Base-by-base conservation (phyloP, 1,140 invertebrate genomes). In the Cylas formicarius region DNA sequence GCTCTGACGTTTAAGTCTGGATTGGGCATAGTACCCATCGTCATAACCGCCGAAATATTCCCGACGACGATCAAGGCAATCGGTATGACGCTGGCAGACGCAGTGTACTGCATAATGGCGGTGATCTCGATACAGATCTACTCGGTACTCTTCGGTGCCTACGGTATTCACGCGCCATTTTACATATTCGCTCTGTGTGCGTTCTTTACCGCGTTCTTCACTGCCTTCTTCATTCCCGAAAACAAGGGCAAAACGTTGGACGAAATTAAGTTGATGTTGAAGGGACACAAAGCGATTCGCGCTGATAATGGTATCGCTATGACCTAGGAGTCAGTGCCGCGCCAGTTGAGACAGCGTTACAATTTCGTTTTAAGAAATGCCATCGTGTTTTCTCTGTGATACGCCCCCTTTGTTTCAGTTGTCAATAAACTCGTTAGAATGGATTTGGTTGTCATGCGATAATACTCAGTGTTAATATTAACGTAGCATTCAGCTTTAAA, bases 81-180 rank as follows among this genome's bases (percentile, higher is more conserved):
- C 19, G 62, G 58, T 0, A 62, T 63, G 60, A 49, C 60, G 1
- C 23, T 52, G 11, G 50, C 52, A 2, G 62, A 64, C 47, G 53
- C 44, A 2, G 51, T 58, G 28, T 62, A 58, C 31, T 51, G 60
- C 0, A 17, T 50, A 4, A 45, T 56, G 56, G 78, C 74, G 0
- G 82, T 84, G 49, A 32, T 82, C 13, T 73, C 84, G 1, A 83
- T 83, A n/a, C 77, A 77, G 55, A 72, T 75, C 42, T 87, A 80
- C 56, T 53, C 56, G 2, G 52, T 69, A 2, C 41, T 85, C 19
- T 63, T 65, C 28, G 24, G 47, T 0, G 33, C 51, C 1, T 61
- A 80, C 16, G 70, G 74, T 0, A 57, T 68, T 10, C 65, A 71
- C 36, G 68, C 66, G 1, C 72, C 75, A 5, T 87, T 85, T 60